phyloP scores from a whole-genome alignment of 64 coral and sea anemone genomes.

The Montipora sp. region DNA sequence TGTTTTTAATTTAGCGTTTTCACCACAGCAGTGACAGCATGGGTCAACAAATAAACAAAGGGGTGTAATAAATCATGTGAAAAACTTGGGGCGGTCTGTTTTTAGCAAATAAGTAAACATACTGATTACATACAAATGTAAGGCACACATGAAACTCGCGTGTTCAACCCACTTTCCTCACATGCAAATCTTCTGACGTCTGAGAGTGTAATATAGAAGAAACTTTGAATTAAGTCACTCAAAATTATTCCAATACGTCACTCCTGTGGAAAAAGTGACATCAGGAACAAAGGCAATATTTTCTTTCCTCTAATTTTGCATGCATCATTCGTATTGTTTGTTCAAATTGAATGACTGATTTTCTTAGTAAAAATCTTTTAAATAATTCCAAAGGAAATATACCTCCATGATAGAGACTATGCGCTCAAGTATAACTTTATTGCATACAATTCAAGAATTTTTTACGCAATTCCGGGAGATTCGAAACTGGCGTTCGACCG shows the following conservation, averaged over 20 bases:
- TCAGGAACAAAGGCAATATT: neutral
- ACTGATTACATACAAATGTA: neutral
- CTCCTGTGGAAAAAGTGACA: neutral
- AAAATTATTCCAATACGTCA: neutral
- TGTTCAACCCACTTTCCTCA: neutral
- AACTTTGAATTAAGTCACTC: neutral
- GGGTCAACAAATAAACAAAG: neutral
- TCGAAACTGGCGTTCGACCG: no score
- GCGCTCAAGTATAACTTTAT: no score
- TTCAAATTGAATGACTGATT: no score
- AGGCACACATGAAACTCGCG: neutral
- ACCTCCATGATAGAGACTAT: no score
- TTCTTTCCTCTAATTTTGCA: neutral
- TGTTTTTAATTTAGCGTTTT: no score
- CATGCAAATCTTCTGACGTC: no score
- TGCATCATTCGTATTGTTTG: neutral
- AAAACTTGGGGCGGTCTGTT: neutral
- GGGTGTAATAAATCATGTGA: neutral
- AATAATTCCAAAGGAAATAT: neutral
- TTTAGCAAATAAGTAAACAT: neutral
- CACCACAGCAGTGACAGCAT: no score
- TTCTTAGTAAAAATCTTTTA: neutral
- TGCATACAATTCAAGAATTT: neutral
- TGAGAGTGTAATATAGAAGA: no score
- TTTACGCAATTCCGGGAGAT: neutral